Percentiles rank a stretch among this genome's conserved stretches.
Evolutionary conservation across 2,113 vertebrate genomes (phyloP).

Genomic region (Phalacrocorax aristotelis): DNA sequence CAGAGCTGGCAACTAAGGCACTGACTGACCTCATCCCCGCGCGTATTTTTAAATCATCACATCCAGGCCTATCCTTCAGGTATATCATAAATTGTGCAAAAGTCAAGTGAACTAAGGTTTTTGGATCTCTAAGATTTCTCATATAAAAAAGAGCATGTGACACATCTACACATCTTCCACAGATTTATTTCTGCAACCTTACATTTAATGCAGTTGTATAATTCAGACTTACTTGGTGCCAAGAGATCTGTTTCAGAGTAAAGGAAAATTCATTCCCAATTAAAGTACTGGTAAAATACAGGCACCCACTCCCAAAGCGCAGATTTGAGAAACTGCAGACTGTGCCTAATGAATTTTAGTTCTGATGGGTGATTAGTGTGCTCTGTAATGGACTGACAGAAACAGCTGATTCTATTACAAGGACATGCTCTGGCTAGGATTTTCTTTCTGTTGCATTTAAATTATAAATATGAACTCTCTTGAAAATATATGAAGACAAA

Average conservation of each 20-base stretch:
- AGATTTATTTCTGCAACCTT: neutral
- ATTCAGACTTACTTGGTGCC: constrained; percentile 7
- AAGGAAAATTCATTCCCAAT: constrained; percentile 34
- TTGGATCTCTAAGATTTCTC: neutral
- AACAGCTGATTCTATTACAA: constrained; percentile 66
- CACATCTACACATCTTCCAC: neutral
- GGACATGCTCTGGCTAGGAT: constrained; percentile 29
- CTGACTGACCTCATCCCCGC: neutral
- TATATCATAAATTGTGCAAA: neutral
- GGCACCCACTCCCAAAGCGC: constrained; percentile 16
- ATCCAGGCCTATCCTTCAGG: neutral
- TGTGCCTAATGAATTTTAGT: constrained; percentile 59
- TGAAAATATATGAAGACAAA: constrained; percentile 35
- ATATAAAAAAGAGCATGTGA: neutral
- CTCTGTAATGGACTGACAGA: constrained; percentile 57
- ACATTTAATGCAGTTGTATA: neutral
- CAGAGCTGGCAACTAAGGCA: neutral
- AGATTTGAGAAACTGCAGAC: constrained; percentile 64
- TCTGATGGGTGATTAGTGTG: constrained; percentile 49
- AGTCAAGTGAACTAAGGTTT: neutral
- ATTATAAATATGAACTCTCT: constrained; percentile 12
- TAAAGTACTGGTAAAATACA: constrained; percentile 45
- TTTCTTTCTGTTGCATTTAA: constrained; percentile 36
- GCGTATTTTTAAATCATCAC: neutral
- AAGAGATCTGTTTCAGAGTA: constrained; percentile 45